Conservation (phyloP, 2,888 invertebrate genomes). For the Ennomos fuscantarius region DNA sequence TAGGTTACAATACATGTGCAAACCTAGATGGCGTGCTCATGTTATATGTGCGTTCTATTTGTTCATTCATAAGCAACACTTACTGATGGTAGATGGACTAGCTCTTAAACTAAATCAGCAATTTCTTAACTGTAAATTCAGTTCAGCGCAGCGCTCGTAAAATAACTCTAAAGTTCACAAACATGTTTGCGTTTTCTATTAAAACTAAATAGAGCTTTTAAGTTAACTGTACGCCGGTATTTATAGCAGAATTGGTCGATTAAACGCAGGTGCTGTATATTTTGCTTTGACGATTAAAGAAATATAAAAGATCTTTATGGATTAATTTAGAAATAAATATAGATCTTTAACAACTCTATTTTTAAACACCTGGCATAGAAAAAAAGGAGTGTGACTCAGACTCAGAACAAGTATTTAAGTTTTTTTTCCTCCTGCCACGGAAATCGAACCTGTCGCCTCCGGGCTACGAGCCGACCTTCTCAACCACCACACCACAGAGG, state of each 20-base stretch:
- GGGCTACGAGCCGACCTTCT: too few relatives aligned
- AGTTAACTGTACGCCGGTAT: constrained; percentile 19
- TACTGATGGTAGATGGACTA: neutral
- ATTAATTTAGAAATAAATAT: neutral
- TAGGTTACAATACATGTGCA: too few relatives aligned
- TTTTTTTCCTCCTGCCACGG: too few relatives aligned
- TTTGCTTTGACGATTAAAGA: constrained; percentile 1
- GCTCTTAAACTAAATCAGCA: constrained; percentile 6
- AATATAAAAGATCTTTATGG: neutral
- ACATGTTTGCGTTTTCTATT: constrained; percentile 30
- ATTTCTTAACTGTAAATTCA: constrained; percentile 18
- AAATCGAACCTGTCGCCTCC: too few relatives aligned
- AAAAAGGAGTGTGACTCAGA: too few relatives aligned
- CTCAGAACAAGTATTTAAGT: too few relatives aligned
- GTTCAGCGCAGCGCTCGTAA: constrained; percentile 7
- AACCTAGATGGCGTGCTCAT: too few relatives aligned
- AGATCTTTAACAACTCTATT: neutral
- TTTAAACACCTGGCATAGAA: too few relatives aligned
- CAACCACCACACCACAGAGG: too few relatives aligned
- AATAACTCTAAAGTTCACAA: constrained; percentile 20
- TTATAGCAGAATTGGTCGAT: constrained; percentile 20
- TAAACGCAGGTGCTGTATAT: constrained; percentile 19
- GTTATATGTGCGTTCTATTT: too few relatives aligned
- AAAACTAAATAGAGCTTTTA: constrained; percentile 24
- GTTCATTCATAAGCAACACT: too few relatives aligned